Base-by-base conservation (phyloP, 2,113 vertebrate species). In the Rhinolophus sinicus region DNA sequence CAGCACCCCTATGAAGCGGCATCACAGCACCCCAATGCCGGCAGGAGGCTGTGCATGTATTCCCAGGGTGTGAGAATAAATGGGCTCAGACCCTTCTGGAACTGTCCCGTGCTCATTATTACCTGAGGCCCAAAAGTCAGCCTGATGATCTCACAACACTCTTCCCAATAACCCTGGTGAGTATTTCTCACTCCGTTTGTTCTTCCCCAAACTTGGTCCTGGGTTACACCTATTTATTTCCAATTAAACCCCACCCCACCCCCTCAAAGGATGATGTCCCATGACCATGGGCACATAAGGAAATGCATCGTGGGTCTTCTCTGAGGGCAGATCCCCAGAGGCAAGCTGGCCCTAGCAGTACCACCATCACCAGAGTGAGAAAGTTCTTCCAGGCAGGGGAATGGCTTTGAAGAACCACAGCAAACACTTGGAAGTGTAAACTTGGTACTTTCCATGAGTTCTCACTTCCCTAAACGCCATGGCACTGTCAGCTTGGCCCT, bases 121-220 rank as follows among this genome's bases (percentile, higher is more conserved):
- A 78, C 33, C 26, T 35, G 47, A 75, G 47, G 28, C 76, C 52
- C 15, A 13, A 44, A 88, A 26, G 26, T 54, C 75, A 87, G 91
- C 24, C 47, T 65, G 3, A 0, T 8, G 5, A 9, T 90, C 72
- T 35, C 90, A 73, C 21, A 30, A 7, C 11, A 38, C 22, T 28
- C 33, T 67, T 16, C 15, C 24, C 18, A 15, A 1, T 15, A 47
- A 9, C 54, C 60, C 40, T 5, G 0, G 1, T 3, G 35, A 47
- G 52, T 18, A 65, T 73, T 94, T 30, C 72, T 21, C 38, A 54
- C 47, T 24, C 12, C 8, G 7, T 40, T 65, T 28, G 0, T 44
- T 58, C 38, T 82, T 28, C 85, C 44, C 13, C 81, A 30, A 11
- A 81, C 38, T 72, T 58, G 18, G 3, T n/a, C 30, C 70, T 14